Percentiles rank a stretch among this genome's conserved stretches.
Evolutionary conservation across 1,140 invertebrate species (phyloP).

Genomic region (Euura saliciscinereae): DNA sequence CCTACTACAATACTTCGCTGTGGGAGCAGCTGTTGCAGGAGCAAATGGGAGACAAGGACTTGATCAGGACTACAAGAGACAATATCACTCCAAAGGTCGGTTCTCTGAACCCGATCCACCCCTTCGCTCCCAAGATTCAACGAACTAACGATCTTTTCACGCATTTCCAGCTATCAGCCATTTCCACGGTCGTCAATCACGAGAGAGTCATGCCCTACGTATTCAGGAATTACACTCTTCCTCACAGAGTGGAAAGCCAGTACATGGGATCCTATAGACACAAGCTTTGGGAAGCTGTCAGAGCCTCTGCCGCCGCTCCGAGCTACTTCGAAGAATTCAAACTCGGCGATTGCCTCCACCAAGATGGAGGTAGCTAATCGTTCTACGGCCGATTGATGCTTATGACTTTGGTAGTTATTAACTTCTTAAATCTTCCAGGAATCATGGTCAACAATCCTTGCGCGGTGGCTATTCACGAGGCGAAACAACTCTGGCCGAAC

Average conservation of each 20-base stretch:
- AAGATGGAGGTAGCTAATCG: constrained; percentile 64
- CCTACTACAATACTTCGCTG: constrained; percentile 87
- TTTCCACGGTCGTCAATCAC: constrained; percentile 84
- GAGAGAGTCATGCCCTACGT: constrained; percentile 82
- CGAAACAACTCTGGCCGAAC: constrained; percentile 83
- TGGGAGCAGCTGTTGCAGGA: constrained; percentile 85
- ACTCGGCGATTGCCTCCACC: constrained; percentile 77
- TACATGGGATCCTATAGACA: constrained; percentile 80
- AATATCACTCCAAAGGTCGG: constrained; percentile 69
- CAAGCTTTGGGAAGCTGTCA: constrained; percentile 84
- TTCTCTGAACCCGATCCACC: background rate
- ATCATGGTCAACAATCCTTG: constrained; percentile 91
- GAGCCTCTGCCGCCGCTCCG: constrained; percentile 91
- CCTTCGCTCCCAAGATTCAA: too few relatives aligned
- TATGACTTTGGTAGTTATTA: background rate
- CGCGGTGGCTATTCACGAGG: constrained; percentile 88
- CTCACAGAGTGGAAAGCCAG: constrained; percentile 74
- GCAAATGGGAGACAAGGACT: constrained; percentile 69
- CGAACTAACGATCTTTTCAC: constrained; percentile 8
- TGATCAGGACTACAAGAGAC: constrained; percentile 72
- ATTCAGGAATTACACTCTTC: constrained; percentile 89
- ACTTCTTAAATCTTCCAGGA: constrained; percentile 66
- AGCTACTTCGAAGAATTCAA: constrained; percentile 90
- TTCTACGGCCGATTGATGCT: background rate
- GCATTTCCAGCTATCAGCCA: constrained; percentile 69